Evolutionary conservation across 2,113 vertebrate species (phyloP), one percentile per base, ranked within the genome.

Genomic region (Vidua chalybeata): DNA sequence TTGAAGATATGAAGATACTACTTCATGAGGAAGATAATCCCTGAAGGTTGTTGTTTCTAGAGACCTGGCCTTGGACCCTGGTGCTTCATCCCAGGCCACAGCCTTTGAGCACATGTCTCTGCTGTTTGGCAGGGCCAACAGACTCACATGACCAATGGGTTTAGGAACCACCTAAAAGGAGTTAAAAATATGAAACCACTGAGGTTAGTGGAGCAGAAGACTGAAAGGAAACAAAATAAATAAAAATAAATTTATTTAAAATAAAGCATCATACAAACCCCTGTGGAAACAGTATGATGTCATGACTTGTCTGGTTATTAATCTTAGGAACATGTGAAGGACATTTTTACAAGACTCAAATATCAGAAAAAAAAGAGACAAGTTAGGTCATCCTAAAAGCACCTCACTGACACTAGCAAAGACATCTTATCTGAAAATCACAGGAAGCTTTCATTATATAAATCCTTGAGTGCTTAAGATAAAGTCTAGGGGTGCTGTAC

Each of bases 51-150:
- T 19, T 20, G 13, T 51, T 87, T 54, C 21, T 37, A 37, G 28
- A 80, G 54, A 49, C 15, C 7, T 46, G 24, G 31, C 13, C 63
- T 61, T 1, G 1, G 14, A 43, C 33, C 6, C 18, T n/a, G 17
- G 7, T 20, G 13, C 35, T 49, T 77, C 9, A 33, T 31, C 61
- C 52, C 1, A 6, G 23, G 30, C 8, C 41, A 54, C 37, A 66
- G 14, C 2, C 5, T 1, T 0, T 26, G 11, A 52, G 13, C 9
- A 9, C 13, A 2, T 3, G 6, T 28, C 2, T 31, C 41, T 66
- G 30, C 41, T 73, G 7, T 33, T 68, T 58, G 67, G 17, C 14
- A 85, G 30, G 13, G 41, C 30, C 63, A 59, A 15, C 4, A 75
- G 21, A 31, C 15, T 52, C 33, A 35, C 18, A 19, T 1, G 5